A percentile compares a stretch with the other conserved stretches of the same genome.
Evolutionary conservation across 2,797 vertebrate species (phyloP).

Genomic region (Megalops cyprinoides): DNA sequence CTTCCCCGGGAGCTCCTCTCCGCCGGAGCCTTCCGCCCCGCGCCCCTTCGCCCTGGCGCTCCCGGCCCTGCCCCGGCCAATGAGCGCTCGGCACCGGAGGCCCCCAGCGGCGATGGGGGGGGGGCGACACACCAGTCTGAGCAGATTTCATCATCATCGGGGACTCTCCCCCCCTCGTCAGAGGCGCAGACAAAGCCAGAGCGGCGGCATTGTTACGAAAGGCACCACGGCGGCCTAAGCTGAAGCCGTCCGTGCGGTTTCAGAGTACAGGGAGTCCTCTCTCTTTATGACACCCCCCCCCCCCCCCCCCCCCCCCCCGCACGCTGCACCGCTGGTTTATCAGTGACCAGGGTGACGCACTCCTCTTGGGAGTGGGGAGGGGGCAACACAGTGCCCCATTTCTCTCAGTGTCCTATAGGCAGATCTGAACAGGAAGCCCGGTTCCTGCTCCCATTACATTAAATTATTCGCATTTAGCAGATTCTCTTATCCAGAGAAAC

Average conservation of each 20-base stretch:
- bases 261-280: constrained; percentile 49
- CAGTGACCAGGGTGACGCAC: not conserved
- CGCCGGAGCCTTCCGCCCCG: not conserved
- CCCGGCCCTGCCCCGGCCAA: too few species aligned
- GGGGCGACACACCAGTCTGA: not conserved
- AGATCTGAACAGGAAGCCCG: not conserved
- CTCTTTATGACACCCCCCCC: not conserved
- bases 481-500: too few species aligned
- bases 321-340: not conserved
- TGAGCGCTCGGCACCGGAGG: too few species aligned
- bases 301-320: constrained; percentile 2
- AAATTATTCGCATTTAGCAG: too few species aligned
- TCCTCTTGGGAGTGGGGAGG: not conserved
- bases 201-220: not conserved
- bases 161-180: too few species aligned
- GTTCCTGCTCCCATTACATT: too few species aligned
- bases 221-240: not conserved
- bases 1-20: not conserved
- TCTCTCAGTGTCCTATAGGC: not conserved
- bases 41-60: not conserved
- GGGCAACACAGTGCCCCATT: not conserved
- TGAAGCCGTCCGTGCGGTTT: constrained; percentile 53
- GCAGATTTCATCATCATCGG: not conserved
- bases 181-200: not conserved
- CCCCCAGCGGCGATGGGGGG: not conserved